Percentiles rank a stretch among this genome's conserved stretches.
These are phyloP conservation scores for Sebastes glaucus DNA, from an alignment of 2,797 vertebrate species.

Conservation along the genomic window DNA sequence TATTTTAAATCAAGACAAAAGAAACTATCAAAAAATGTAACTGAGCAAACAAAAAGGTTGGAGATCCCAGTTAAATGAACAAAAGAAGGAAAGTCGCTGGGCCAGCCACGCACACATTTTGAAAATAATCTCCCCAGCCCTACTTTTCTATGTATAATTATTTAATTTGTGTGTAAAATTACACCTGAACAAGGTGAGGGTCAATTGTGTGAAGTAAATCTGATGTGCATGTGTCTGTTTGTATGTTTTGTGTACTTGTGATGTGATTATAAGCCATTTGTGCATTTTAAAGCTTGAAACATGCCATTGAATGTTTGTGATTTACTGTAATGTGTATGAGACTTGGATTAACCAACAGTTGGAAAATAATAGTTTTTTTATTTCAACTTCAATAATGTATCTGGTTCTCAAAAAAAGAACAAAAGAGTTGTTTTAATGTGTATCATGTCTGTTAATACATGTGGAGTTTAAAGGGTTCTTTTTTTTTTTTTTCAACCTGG, in stretches of 20 bases:
- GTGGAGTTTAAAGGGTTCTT: not conserved
- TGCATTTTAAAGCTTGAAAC: slow-evolving; percentile 38
- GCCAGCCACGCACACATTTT: no score
- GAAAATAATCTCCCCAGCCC: not conserved
- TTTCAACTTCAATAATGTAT: not conserved
- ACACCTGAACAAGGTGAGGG: not conserved
- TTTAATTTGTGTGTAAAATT: not conserved
- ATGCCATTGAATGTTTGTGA: not conserved
- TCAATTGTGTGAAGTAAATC: slow-evolving; percentile 26
- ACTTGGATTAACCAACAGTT: not conserved
- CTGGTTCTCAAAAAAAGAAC: not conserved
- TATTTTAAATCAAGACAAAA: no score
- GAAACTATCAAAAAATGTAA: no score
- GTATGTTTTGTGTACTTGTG: slow-evolving; percentile 20
- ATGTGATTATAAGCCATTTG: not conserved
- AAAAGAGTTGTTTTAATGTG: not conserved
- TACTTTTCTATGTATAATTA: not conserved
- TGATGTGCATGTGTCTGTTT: not conserved
- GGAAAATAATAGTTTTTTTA: not conserved
- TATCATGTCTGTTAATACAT: not conserved
- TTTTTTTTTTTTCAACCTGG: no score
- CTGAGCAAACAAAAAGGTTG: no score
- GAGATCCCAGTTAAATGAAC: no score
- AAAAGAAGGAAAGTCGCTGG: not conserved
- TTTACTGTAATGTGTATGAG: not conserved